Base-by-base conservation (phyloP, 2,888 invertebrate species). In the Cheiracanthium punctorium region DNA sequence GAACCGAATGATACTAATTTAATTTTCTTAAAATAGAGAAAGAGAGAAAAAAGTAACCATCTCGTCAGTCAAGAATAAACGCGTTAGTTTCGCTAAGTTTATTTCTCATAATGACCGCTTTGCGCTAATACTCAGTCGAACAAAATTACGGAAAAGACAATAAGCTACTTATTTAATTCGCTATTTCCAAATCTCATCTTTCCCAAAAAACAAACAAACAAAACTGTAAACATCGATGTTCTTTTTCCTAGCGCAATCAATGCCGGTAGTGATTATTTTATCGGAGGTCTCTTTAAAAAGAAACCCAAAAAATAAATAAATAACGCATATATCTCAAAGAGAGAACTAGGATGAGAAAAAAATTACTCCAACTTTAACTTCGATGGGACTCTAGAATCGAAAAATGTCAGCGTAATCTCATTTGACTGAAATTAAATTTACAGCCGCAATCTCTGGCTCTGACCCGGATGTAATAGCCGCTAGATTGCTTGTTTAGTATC, bases 361-460 rank as follows among this genome's bases (percentile, higher is more conserved):
- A 32, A 67, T 29, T 33, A 37, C 32, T 69, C 29, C n/a, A 73
- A 73, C 30, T 52, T n/a, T 32, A 73, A 58, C 52, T 64, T 64
- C 52, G 71, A 67, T 70, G 43, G 48, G 74, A 85, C 58, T 75
- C 69, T n/a, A n/a, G 69, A 81, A 73, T 72, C 73, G 65, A 84
- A 85, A 84, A 85, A 48, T 85, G 73, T 79, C 84, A 80, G 79
- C 58, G 79, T 85, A 85, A 85, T 85, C 84, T 79, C 72, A 73
- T 85, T 79, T 69, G 79, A 85, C 67, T 85, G 69, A 85, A 85
- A 85, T 85, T 85, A 85, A 85, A 85, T 85, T 85, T 79, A 84
- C 82, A 77, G 77, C 82, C 82, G 67, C 82, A 84, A 77, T 84
- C 82, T 72, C 72, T 72, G 77, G 33, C 52, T 69, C 37, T 77